These are phyloP conservation scores for Erebia ligea DNA, from an alignment of 2,888 invertebrate species.

Conservation along the genomic window DNA sequence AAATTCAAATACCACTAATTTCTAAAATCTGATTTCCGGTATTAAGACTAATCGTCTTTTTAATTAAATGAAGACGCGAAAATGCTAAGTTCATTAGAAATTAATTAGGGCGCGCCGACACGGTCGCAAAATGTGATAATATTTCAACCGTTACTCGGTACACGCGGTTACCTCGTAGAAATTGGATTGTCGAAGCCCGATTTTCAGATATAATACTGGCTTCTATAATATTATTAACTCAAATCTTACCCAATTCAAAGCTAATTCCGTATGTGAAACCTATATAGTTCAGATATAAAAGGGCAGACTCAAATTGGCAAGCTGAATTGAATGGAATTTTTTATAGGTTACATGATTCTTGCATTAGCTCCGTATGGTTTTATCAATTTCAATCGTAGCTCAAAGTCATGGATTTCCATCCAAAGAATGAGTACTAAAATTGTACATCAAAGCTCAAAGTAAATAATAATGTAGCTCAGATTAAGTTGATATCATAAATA, in stretches of 20 bases:
- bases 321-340: not conserved
- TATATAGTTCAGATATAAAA: not conserved
- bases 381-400: too few relatives aligned
- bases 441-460: too few relatives aligned
- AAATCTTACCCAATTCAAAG: not conserved
- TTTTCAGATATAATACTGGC: not conserved
- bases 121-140: constrained; percentile 27
- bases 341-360: not conserved
- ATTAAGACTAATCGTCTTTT: constrained; percentile 17
- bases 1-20: not conserved
- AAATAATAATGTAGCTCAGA: too few relatives aligned
- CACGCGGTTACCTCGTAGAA: not conserved
- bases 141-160: not conserved
- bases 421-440: too few relatives aligned
- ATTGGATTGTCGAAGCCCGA: not conserved
- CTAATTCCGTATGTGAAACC: not conserved
- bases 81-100: constrained; percentile 27
- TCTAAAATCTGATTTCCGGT: not conserved
- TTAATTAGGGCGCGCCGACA: constrained; percentile 26
- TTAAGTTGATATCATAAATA: too few relatives aligned
- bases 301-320: not conserved
- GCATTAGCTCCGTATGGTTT: too few relatives aligned
- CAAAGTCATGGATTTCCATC: too few relatives aligned
- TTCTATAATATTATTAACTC: not conserved
- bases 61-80: constrained; percentile 29